These are phyloP conservation scores for Orthonyx spaldingii DNA, from an alignment of 2,113 vertebrate genomes.

Conservation along the genomic window DNA sequence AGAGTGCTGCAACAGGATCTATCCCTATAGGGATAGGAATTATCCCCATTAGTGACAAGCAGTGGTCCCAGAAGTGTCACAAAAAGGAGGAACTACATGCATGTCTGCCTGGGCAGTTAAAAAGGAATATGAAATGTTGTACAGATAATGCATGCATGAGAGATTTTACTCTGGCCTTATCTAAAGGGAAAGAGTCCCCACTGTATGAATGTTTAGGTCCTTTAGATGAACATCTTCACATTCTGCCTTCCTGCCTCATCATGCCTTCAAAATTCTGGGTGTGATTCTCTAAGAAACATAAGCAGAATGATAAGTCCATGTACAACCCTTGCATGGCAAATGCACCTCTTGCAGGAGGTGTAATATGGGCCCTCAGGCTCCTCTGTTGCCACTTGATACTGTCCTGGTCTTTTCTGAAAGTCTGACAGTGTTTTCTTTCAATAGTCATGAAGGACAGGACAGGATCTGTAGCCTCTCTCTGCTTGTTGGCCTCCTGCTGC, in stretches of 20 bases:
- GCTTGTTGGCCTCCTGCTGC: not conserved
- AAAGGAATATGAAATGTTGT: not conserved
- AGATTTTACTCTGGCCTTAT: not conserved
- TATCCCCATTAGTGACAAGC: not conserved
- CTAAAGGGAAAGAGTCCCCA: not conserved
- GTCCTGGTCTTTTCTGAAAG: not conserved
- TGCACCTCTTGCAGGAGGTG: not conserved
- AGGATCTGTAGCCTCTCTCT: not conserved
- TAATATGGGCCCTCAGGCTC: not conserved
- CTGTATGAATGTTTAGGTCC: not conserved
- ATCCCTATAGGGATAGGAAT: not conserved
- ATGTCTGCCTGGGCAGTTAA: not conserved
- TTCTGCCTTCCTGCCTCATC: not conserved
- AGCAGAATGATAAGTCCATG: not conserved
- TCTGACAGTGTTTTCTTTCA: not conserved
- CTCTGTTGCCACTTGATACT: not conserved
- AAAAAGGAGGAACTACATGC: not conserved
- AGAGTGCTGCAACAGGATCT: not conserved
- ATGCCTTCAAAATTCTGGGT: not conserved
- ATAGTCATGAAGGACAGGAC: not conserved
- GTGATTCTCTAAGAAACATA: not conserved
- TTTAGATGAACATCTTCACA: not conserved
- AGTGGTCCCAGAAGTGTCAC: not conserved
- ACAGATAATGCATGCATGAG: rapidly evolving
- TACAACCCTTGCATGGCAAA: not conserved